A percentile compares a stretch with the other conserved stretches of the same genome.
Evolutionary conservation across 2,113 vertebrate genomes (phyloP).

Genomic region (Zosterops borbonicus): DNA sequence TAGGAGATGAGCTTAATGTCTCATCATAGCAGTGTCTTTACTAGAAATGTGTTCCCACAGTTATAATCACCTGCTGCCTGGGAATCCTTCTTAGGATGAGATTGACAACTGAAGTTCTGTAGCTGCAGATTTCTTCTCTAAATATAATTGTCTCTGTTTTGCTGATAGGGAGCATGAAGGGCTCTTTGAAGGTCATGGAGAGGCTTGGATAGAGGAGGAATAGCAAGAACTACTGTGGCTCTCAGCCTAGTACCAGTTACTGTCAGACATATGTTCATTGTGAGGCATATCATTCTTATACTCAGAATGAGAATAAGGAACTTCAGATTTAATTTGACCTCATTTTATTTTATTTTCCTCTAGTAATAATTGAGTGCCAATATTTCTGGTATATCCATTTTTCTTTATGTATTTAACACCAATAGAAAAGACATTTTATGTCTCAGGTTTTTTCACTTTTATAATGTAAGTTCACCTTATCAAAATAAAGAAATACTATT

Average conservation of each 20-base stretch:
- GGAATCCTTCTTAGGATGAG: neutral
- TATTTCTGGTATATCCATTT: neutral
- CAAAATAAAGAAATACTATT: neutral
- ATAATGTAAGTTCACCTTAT: fast-evolving
- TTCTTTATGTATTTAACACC: neutral
- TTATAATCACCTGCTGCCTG: neutral
- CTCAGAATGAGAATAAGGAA: neutral
- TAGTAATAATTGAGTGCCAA: neutral
- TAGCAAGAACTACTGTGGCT: fast-evolving
- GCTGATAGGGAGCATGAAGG: neutral
- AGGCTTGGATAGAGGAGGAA: neutral
- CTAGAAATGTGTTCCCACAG: neutral
- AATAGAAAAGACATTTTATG: neutral
- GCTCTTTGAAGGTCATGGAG: neutral
- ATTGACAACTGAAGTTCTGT: neutral
- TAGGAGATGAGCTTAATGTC: neutral
- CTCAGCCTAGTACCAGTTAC: neutral
- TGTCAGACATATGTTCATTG: neutral
- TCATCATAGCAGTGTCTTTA: neutral
- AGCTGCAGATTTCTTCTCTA: constrained; percentile 15
- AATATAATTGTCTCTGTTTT: constrained; percentile 22
- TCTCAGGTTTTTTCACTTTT: neutral
- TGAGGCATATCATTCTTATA: neutral
- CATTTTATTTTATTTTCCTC: neutral
- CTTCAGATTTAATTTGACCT: neutral